Conservation (phyloP, 2,113 vertebrate genomes). For the Sigmodon hispidus region DNA sequence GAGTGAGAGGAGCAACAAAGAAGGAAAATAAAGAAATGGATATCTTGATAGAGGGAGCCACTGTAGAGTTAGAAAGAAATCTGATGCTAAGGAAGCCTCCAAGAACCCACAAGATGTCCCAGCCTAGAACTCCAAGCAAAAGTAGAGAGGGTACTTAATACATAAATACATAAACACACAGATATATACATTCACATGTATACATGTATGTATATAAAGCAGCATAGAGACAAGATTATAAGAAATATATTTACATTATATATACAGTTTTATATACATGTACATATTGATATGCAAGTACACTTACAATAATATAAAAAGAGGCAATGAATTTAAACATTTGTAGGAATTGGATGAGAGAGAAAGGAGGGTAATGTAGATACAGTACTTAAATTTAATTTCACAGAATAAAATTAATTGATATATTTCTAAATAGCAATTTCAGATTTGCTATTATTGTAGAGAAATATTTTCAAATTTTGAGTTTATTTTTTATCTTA, state of each 20-base stretch:
- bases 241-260: not conserved
- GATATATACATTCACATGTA: too few relatives aligned
- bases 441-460: not conserved
- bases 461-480: not conserved
- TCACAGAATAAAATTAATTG: not conserved
- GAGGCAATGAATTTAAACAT: not conserved
- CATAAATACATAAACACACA: too few relatives aligned
- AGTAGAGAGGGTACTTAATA: too few relatives aligned
- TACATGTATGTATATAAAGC: not conserved
- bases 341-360: not conserved
- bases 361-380: not conserved
- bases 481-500: not conserved
- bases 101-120: too few relatives aligned
- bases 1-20: too few relatives aligned
- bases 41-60: too few relatives aligned
- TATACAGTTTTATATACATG: not conserved
- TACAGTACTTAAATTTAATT: not conserved
- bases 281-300: not conserved
- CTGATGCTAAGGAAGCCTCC: too few relatives aligned
- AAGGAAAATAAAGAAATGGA: too few relatives aligned
- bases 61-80: too few relatives aligned
- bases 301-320: not conserved
- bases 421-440: not conserved
- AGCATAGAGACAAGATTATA: not conserved
- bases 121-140: too few relatives aligned